phyloP scores from a whole-genome alignment of 2,797 vertebrate genomes.

The Typhlichthys eigenmanni region DNA sequence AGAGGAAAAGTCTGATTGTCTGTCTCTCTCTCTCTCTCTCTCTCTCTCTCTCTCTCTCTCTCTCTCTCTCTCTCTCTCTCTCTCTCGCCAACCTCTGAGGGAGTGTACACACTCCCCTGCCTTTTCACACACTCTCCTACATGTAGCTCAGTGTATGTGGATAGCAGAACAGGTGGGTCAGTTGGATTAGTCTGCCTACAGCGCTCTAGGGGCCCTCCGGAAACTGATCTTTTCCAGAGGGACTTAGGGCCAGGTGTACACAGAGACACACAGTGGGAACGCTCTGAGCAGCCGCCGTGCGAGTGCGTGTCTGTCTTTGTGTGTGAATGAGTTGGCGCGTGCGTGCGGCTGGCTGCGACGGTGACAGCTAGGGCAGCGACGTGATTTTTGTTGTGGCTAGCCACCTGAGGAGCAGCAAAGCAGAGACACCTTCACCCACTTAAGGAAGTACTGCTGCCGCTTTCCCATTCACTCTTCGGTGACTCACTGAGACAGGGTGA shows the following conservation, averaged over 20 bases:
- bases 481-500: too few species aligned
- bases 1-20: constrained; percentile 53
- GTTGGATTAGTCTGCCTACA: too few species aligned
- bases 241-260: too few species aligned
- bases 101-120: constrained; percentile 60
- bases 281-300: not conserved
- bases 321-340: constrained; percentile 7
- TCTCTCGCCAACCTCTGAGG: constrained; percentile 60
- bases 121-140: constrained; percentile 57
- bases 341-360: constrained; percentile 23
- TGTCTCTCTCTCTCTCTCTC: constrained; percentile 34
- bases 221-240: too few species aligned
- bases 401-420: not conserved
- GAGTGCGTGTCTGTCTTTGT: not conserved
- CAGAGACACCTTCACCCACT: not conserved
- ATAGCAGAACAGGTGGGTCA: too few species aligned
- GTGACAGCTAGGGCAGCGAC: constrained; percentile 7
- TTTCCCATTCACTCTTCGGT: too few species aligned
- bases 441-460: too few species aligned
- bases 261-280: constrained; percentile 39
- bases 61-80: constrained; percentile 30
- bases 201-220: too few species aligned
- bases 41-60: constrained; percentile 20
- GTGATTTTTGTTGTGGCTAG: constrained; percentile 5
- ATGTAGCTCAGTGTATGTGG: constrained; percentile 23